Conservation (phyloP, 2,797 vertebrate genomes). For the Propithecus perrieri region DNA sequence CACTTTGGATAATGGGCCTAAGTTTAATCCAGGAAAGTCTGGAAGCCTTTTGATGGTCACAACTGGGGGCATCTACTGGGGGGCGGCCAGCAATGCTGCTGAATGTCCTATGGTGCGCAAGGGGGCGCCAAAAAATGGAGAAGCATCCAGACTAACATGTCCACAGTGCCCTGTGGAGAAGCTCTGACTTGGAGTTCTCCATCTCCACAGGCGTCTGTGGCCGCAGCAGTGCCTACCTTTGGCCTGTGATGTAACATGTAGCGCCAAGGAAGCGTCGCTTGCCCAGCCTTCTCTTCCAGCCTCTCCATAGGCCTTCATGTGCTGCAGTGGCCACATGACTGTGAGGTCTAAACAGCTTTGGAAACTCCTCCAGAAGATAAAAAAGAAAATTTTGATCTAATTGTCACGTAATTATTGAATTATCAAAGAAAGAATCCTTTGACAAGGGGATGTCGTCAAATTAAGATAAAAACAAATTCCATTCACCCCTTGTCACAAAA, state of each 20-base stretch:
- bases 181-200: no score
- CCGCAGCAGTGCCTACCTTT: accelerated
- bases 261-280: not conserved
- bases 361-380: not conserved
- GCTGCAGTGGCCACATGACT: not conserved
- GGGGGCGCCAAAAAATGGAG: no score
- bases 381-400: not conserved
- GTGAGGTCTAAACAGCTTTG: not conserved
- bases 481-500: conserved; percentile 28
- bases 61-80: accelerated
- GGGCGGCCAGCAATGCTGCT: not conserved
- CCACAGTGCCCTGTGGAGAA: no score
- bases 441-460: conserved; percentile 24
- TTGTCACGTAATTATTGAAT: not conserved
- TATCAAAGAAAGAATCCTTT: not conserved
- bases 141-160: no score
- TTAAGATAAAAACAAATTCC: conserved; percentile 54
- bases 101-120: no score
- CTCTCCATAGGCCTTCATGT: not conserved
- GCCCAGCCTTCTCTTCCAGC: not conserved
- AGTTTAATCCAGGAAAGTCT: no score
- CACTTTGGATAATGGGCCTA: no score
- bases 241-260: accelerated
- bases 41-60: no score
- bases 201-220: not conserved